A percentile compares a stretch with the other conserved stretches of the same genome.
phyloP scores from a whole-genome alignment of 2,797 vertebrate genomes.

The Siniperca undulata region DNA sequence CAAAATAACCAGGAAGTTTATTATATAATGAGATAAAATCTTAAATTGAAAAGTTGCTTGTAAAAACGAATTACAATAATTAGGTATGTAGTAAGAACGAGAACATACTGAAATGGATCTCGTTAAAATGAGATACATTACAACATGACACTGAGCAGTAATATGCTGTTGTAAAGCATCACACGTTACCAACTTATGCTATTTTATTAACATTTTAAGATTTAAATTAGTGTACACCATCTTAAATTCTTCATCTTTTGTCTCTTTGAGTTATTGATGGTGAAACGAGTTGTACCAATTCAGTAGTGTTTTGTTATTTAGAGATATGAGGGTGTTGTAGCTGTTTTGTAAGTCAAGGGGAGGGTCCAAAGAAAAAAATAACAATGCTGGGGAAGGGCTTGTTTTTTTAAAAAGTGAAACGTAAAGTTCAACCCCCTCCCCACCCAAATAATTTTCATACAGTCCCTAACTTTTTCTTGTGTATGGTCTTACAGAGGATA shows the following conservation, averaged over 20 bases:
- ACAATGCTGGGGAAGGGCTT: no score
- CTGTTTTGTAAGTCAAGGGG: background rate
- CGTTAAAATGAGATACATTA: no score
- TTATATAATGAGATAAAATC: background rate
- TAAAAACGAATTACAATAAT: no score
- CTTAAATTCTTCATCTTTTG: background rate
- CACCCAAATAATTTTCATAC: background rate
- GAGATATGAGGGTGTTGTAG: background rate
- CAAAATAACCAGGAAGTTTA: no score
- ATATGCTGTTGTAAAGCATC: background rate
- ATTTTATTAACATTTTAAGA: background rate
- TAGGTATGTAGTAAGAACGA: no score
- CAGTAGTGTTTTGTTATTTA: no score
- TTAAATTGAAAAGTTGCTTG: no score
- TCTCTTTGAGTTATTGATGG: constrained; percentile 3
- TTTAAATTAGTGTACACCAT: background rate
- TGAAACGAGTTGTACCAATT: background rate
- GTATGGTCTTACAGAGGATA: background rate
- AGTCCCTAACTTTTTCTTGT: background rate
- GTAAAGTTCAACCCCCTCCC: background rate
- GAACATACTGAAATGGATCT: background rate
- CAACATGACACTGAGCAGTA: background rate
- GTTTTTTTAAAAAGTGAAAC: background rate
- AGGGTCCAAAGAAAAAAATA: background rate
- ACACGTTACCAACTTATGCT: no score